Base-by-base conservation (phyloP, 2,797 vertebrate genomes). In the Enteromius trimaculatus region DNA sequence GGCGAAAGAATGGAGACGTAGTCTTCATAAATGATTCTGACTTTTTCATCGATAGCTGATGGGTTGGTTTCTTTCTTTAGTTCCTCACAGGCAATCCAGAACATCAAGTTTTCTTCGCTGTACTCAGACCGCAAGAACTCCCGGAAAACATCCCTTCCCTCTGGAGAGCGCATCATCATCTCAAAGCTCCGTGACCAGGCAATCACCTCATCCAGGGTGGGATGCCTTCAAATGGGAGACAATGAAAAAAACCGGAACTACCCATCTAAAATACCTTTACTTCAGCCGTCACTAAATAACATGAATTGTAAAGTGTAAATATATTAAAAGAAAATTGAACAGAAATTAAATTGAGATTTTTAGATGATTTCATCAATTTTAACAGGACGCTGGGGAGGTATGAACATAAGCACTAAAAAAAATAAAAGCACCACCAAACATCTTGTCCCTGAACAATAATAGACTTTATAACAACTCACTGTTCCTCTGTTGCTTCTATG, bases 1-100 rank as follows among this genome's bases (percentile, higher is more conserved):
- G 98, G 98, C 68, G 98, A 99, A 51, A 99, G 93, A 92, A 99
- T 99, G 89, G 98, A 99, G 90, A 99, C 98, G 72, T 99, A 99
- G 93, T 99, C 98, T 90, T 99, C 98, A 4, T 99, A 99, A 90
- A 99, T 99, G 90, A 96, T 96, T 88, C 96, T 96, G 92, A 97
- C 95, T 90, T 97, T 98, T 92, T 98, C 97, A 83, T 98, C 97
- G 71, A 98, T 93, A 44, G 92, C 92, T 17, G 95, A 92, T 83
- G 95, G 95, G 88, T 95, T 94, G 4, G 95, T 96, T 90, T 99
- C 98, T 81, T 96, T 96, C 90, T 97, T 99, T 88, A 99, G 90
- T 81, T 99, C 98, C 89, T 99, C 98, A 82, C 98, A 99, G 68
- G 98, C 96, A 66, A 99, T 93, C 98, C 98, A 99, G 95, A 99